Base-by-base conservation (phyloP, 92 coral and sea anemone genomes). In the Palythoa grandiflora region DNA sequence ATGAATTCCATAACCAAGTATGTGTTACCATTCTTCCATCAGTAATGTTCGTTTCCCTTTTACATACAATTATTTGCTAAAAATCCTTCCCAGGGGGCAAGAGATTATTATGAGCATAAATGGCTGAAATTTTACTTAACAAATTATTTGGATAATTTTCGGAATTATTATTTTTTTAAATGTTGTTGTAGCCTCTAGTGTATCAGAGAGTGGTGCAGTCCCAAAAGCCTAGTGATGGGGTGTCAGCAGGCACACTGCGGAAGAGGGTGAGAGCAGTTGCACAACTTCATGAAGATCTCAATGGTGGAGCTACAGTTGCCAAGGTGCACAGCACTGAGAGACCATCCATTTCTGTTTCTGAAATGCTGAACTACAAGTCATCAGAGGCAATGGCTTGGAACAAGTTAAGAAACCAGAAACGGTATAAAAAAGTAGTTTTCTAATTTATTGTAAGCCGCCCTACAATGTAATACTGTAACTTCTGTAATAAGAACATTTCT, bases 161-260 rank as follows among this genome's bases (percentile, higher is more conserved):
- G 38, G 51, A 39, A 71, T 39, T 71, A 28, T 37, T 71, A 28
- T 7, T 71, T 37, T 15, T 3, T 28, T 9, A 39, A 71, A 71
- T 71, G 40, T 28, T 28, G 14, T 39, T 39, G 20, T 39, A 40
- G 78, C 55, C 78, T 13, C 20, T 73, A 55, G 78, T 73, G 36
- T 73, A 14, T 73, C 78, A 73, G 8, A 73, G 78, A 73, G 28
- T 73, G 53, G 78, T 73, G 20, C 55, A 73, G 53, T 28, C 78
- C 21, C 78, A 73, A 19, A 73, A 73, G 20, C 52, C 78, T 5
- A 73, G 78, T 73, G 78, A 73, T 39, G 53, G 52, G 10, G 20
- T 39, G 21, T 44, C 78, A 3, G 55, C 78, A 73, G 40, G 53
- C 57, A 73, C 53, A 38, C 78, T 20, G 53, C 16, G 53, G 20